phyloP scores from a whole-genome alignment of 2,113 vertebrate species.

The Oncorhynchus nerka region DNA sequence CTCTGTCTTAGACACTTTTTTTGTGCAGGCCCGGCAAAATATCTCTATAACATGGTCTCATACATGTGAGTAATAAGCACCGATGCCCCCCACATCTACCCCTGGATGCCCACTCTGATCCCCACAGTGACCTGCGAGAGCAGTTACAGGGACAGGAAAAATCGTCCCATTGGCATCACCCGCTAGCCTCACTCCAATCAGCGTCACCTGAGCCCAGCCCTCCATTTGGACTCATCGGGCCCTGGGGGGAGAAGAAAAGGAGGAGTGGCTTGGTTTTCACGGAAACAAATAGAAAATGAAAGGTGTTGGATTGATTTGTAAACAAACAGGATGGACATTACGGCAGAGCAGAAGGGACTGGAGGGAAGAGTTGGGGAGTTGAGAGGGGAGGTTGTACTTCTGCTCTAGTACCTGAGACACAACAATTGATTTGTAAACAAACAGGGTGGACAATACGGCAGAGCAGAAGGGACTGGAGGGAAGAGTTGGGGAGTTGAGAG shows the following conservation, averaged over 20 bases:
- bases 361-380: no score
- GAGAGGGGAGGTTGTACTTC: no score
- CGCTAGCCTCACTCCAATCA: constrained; percentile 69
- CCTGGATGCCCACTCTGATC: constrained; percentile 63
- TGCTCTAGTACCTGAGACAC: no score
- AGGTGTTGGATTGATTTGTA: constrained; percentile 64
- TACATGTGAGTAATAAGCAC: constrained; percentile 53
- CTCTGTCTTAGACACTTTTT: no score
- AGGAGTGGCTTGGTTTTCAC: constrained; percentile 60
- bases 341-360: no score
- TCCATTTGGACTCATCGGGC: constrained; percentile 27
- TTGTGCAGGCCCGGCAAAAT: no score
- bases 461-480: constrained; percentile 49
- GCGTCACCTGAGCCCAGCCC: constrained; percentile 58
- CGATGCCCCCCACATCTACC: constrained; percentile 38
- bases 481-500: constrained; percentile 16
- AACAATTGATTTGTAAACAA: constrained; percentile 59
- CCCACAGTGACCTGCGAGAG: constrained; percentile 40
- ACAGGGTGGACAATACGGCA: constrained; percentile 36
- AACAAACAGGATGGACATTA: no score
- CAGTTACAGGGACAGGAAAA: constrained; percentile 66
- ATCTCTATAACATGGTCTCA: no score
- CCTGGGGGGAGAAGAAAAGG: constrained; percentile 24
- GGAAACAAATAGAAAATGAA: constrained; percentile 57
- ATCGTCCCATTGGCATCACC: constrained; percentile 53